phyloP scores from a whole-genome alignment of 2,888 invertebrate species.

The Tetranychus piercei region DNA sequence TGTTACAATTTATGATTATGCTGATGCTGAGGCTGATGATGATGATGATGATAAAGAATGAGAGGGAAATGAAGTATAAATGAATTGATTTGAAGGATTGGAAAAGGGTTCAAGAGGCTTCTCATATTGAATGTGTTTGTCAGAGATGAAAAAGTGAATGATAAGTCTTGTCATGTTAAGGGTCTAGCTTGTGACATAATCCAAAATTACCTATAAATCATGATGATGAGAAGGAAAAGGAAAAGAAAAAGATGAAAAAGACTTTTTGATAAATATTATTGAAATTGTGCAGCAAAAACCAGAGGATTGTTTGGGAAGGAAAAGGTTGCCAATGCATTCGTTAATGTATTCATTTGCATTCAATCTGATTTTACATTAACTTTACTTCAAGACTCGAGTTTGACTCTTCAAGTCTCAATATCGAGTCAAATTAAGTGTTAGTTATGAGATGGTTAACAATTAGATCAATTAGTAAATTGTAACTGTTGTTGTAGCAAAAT shows the following conservation, averaged over 20 bases:
- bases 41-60: background rate
- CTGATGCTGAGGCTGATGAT: background rate
- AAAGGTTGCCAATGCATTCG: too few relatives aligned
- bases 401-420: too few relatives aligned
- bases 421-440: too few relatives aligned
- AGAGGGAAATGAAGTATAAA: background rate
- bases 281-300: too few relatives aligned
- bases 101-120: background rate
- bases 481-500: too few relatives aligned
- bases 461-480: too few relatives aligned
- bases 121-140: background rate
- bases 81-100: background rate
- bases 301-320: too few relatives aligned
- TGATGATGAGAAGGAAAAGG: background rate
- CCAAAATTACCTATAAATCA: background rate
- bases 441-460: too few relatives aligned
- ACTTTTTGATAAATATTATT: too few relatives aligned
- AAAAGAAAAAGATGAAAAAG: background rate
- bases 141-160: background rate
- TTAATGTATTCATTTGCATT: too few relatives aligned
- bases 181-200: background rate
- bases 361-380: too few relatives aligned
- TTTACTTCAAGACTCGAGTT: too few relatives aligned
- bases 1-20: background rate
- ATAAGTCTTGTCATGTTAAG: background rate